phyloP scores from a whole-genome alignment of 2,888 invertebrate genomes.

The Entomobrya multifasciata region DNA sequence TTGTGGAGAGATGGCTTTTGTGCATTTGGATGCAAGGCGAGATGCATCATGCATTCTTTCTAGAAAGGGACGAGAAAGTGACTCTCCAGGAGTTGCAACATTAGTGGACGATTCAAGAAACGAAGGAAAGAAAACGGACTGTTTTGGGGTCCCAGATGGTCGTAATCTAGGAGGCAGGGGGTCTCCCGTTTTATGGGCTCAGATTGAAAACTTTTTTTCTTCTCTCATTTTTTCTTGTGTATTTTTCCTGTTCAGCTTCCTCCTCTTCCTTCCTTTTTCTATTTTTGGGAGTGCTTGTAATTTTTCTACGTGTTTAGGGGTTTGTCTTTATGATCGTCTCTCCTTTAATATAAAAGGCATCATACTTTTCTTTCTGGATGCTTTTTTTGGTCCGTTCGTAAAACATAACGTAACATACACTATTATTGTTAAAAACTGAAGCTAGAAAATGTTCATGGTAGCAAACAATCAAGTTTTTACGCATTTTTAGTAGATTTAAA shows the following conservation, averaged over 20 bases:
- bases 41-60: too few relatives aligned
- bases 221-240: conserved; percentile 61
- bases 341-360: not conserved
- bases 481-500: not conserved
- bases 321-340: not conserved
- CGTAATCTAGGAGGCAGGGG: conserved; percentile 79
- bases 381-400: too few relatives aligned
- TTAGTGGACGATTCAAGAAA: conserved; percentile 37
- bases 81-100: conserved; percentile 8
- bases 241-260: conserved; percentile 16
- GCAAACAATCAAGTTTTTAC: not conserved
- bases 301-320: conserved; percentile 57
- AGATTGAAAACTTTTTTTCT: conserved; percentile 80
- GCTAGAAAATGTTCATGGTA: not conserved
- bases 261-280: conserved; percentile 37
- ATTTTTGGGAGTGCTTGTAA: conserved; percentile 65
- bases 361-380: not conserved
- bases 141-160: conserved; percentile 79
- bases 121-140: conserved; percentile 42
- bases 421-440: not conserved
- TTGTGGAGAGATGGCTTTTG: conserved; percentile 28
- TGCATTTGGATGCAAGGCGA: conserved; percentile 44
- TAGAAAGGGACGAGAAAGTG: conserved; percentile 6
- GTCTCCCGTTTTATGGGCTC: conserved; percentile 78
- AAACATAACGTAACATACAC: too few relatives aligned